Percentiles rank a stretch among this genome's conserved stretches.
These are phyloP conservation scores for Erinaceus europaeus DNA, from an alignment of 2,113 vertebrate species.

Conservation along the genomic window DNA sequence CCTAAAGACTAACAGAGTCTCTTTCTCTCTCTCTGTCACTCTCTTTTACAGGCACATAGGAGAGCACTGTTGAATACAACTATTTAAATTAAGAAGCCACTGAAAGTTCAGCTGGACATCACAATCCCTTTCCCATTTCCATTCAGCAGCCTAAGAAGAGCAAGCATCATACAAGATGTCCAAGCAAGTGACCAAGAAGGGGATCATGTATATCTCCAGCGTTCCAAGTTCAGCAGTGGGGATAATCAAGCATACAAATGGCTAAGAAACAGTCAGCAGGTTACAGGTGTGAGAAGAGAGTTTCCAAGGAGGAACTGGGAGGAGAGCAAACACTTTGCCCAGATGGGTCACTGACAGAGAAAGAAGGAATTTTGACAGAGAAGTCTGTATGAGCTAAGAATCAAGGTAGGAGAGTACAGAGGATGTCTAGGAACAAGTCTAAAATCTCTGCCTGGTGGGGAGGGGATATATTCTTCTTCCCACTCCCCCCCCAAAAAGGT, in stretches of 20 bases:
- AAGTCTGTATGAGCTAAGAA: not conserved
- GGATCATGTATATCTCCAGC: no score
- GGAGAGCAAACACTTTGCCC: not conserved
- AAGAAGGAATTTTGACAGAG: not conserved
- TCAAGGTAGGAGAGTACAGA: not conserved
- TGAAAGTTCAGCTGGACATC: not conserved
- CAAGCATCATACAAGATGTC: not conserved
- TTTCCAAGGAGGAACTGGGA: not conserved
- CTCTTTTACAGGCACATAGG: not conserved
- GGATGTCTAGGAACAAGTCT: not conserved
- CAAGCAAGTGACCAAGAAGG: not conserved
- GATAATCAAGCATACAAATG: not conserved
- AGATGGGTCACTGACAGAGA: not conserved
- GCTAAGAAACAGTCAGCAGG: not conserved
- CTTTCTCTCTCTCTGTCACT: not conserved
- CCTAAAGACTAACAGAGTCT: constrained; percentile 30
- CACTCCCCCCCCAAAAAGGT: not conserved
- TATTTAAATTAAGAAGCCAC: not conserved
- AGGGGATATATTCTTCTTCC: not conserved
- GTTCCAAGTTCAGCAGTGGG: not conserved
- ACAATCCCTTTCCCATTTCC: not conserved
- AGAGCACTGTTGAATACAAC: not conserved
- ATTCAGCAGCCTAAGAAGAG: not conserved
- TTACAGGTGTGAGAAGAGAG: not conserved
- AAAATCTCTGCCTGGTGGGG: not conserved